phyloP scores from a whole-genome alignment of 2,797 vertebrate species.

The Urophycis tenuis region DNA sequence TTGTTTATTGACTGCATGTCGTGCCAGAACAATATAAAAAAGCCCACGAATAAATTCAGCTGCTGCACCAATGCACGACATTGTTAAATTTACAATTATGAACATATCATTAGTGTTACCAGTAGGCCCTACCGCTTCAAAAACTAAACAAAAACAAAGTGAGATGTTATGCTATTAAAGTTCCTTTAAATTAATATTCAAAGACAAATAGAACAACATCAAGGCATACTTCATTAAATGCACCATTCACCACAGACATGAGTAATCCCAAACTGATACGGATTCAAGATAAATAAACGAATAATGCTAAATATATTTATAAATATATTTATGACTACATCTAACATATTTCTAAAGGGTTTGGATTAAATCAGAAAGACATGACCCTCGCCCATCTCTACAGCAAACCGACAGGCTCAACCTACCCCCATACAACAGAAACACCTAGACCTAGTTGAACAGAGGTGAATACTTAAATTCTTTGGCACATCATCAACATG shows the following conservation, averaged over 20 bases:
- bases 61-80: not conserved
- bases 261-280: not conserved
- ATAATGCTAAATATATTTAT: not conserved
- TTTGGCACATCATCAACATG: slow-evolving; percentile 2
- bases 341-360: not conserved
- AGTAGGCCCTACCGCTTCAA: not conserved
- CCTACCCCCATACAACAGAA: too few relatives aligned
- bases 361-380: not conserved
- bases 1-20: not conserved
- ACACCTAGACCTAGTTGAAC: not conserved
- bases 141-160: not conserved
- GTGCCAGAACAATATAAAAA: not conserved
- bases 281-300: not conserved
- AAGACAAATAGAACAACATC: not conserved
- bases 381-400: not conserved
- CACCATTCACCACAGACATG: too few relatives aligned
- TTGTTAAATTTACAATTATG: not conserved
- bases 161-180: not conserved
- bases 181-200: not conserved
- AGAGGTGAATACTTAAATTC: not conserved
- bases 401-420: not conserved
- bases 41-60: not conserved
- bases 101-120: not conserved
- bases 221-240: not conserved
- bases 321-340: not conserved